These are phyloP conservation scores for Conger conger DNA, from an alignment of 2,113 vertebrate genomes.

Conservation along the genomic window DNA sequence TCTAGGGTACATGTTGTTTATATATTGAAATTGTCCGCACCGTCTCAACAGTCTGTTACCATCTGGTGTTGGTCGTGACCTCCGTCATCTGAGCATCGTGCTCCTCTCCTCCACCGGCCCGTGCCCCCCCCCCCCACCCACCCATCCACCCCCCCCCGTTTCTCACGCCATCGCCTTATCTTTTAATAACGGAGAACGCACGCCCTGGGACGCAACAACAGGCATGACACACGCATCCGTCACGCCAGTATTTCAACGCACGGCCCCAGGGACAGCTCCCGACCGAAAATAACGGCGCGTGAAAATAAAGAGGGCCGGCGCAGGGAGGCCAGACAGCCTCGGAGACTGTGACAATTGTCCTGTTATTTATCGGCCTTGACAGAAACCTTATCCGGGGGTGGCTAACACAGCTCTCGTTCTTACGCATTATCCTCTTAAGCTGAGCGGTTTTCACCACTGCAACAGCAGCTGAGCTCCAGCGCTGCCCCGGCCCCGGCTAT, in stretches of 20 bases:
- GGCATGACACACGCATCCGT: neutral
- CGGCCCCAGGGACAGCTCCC: neutral
- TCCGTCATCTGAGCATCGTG: neutral
- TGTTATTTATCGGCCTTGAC: neutral
- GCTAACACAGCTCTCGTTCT: neutral
- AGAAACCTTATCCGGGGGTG: slow-evolving; percentile 1
- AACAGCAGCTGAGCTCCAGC: neutral
- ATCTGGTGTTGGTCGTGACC: neutral
- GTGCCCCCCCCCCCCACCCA: neutral
- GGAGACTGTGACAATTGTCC: neutral
- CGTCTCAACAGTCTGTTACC: neutral
- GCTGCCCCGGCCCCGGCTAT: neutral
- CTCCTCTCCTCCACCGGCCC: neutral
- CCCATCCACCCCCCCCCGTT: neutral
- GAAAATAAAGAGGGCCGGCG: neutral
- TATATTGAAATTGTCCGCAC: neutral
- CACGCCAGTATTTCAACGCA: neutral
- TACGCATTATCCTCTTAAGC: neutral
- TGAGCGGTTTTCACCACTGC: neutral
- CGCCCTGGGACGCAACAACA: neutral
- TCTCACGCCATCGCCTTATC: neutral
- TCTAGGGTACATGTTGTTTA: neutral
- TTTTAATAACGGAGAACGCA: neutral
- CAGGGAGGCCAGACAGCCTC: neutral
- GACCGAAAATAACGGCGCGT: neutral